phyloP scores from a whole-genome alignment of 2,888 invertebrate genomes.

The Tetranychus truncatus region DNA sequence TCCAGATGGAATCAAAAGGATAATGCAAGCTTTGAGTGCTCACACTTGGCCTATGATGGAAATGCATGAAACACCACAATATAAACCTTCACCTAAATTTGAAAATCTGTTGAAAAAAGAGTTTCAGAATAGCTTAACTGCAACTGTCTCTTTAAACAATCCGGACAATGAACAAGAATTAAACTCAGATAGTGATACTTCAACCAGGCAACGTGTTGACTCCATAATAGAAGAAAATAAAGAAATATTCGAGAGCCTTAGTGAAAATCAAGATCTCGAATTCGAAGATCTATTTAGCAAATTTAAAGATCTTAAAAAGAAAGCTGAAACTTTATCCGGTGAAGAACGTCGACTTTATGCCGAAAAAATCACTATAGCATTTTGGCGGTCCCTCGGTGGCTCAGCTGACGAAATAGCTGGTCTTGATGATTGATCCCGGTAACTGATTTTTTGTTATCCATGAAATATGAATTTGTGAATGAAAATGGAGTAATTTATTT shows the following conservation, averaged over 20 bases:
- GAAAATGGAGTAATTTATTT: not conserved
- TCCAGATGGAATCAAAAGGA: constrained; percentile 45
- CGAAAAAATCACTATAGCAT: constrained; percentile 46
- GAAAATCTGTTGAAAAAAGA: not conserved
- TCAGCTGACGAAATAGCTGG: constrained; percentile 46
- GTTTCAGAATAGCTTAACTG: not conserved
- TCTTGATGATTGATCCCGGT: constrained; percentile 25
- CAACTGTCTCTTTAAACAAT: not conserved
- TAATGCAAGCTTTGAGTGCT: constrained; percentile 50
- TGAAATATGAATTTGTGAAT: not conserved
- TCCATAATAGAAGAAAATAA: constrained; percentile 28
- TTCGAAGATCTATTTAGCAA: constrained; percentile 48
- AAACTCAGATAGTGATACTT: not conserved
- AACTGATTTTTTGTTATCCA: constrained; percentile 13
- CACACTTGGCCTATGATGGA: constrained; percentile 44
- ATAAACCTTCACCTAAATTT: constrained; percentile 13
- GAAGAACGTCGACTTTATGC: constrained; percentile 48
- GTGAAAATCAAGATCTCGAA: constrained; percentile 30
- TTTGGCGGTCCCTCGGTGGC: constrained; percentile 55
- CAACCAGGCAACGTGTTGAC: constrained; percentile 24
- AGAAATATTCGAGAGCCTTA: constrained; percentile 29
- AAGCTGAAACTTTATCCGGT: constrained; percentile 43
- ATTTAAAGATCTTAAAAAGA: constrained; percentile 47
- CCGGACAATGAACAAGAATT: not conserved
- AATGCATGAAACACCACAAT: not conserved